Evolutionary conservation across 2,797 vertebrate species (phyloP), one percentile per base, ranked within the genome.

Genomic region (Craterocephalus amniculus): DNA sequence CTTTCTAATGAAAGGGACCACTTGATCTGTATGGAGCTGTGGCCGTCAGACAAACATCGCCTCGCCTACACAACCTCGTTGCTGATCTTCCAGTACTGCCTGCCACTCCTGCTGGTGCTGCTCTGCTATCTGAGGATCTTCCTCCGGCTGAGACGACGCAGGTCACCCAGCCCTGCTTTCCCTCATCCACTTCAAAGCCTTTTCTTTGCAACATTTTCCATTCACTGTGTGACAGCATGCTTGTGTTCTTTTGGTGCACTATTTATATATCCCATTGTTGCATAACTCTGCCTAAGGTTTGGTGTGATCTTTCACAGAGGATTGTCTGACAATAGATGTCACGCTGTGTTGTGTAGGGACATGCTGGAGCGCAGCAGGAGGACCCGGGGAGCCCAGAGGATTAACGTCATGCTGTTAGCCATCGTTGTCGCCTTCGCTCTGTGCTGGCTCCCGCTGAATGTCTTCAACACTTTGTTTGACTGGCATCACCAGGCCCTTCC

Each of bases 381-480:
- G 62, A 92, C 92, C 12, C 89, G 87, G 4, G 90, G 93, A 40
- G 89, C 90, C 48, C 90, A 93, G 65, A 91, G 88, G 61, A 90
- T 95, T 56, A 95, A 95, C 48, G 55, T 84, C 59, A 95, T 95
- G 94, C 84, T 95, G 84, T 63, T 93, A 0, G 87, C 91, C 66
- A 94, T 95, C 7, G 94, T 95, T 1, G 86, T 89, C 0, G 94
- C 94, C 6, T 95, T 95, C 24, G 94, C 93, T 6, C 80, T 94
- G 11, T 95, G 94, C 83, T 95, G 95, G 94, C 91, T 95, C 60
- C 95, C 95, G 4, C 93, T 95, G 22, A 95, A 92, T 1, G 87
- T 95, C 83, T 95, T 95, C 87, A 95, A 95, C 77, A 90, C 94
- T 4, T 78, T 95, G 31, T 95, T 94, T 2, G 95, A 95, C 87